Evolutionary conservation across 64 coral and sea anemone genomes (phyloP).

Genomic region (Dendronephthya gigantea): DNA sequence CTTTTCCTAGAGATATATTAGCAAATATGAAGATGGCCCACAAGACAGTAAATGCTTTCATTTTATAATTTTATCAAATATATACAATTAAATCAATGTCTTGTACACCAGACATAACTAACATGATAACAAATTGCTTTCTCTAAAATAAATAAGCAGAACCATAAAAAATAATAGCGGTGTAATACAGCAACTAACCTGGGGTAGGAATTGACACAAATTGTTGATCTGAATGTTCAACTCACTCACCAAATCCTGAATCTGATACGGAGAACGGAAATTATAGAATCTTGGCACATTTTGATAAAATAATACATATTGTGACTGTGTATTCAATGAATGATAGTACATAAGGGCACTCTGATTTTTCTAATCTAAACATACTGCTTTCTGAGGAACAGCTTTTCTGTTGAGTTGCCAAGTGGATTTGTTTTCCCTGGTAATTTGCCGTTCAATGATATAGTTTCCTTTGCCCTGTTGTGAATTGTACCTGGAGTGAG

Average conservation of each 20-base stretch:
- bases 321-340: neutral
- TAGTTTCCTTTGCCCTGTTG: conserved; percentile 49
- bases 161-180: too few relatives aligned
- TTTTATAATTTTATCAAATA: too few relatives aligned
- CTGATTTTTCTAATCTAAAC: neutral
- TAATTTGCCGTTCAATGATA: conserved; percentile 68
- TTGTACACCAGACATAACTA: too few relatives aligned
- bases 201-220: conserved; percentile 90
- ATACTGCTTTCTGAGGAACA: conserved; percentile 71
- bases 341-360: neutral
- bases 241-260: conserved; percentile 60
- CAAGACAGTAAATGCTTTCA: neutral
- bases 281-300: too few relatives aligned
- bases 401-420: conserved; percentile 73
- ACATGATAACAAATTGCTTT: too few relatives aligned
- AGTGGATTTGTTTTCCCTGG: conserved; percentile 66
- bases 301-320: too few relatives aligned
- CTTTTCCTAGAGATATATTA: conserved; percentile 45
- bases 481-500: conserved; percentile 44
- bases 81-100: too few relatives aligned
- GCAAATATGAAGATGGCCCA: neutral
- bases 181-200: conserved; percentile 47
- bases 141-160: neutral
- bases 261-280: conserved; percentile 35
- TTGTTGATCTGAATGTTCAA: conserved; percentile 86